Evolutionary conservation across 2,888 invertebrate species (phyloP).

Genomic region (Caenorhabditis sulstoni): DNA sequence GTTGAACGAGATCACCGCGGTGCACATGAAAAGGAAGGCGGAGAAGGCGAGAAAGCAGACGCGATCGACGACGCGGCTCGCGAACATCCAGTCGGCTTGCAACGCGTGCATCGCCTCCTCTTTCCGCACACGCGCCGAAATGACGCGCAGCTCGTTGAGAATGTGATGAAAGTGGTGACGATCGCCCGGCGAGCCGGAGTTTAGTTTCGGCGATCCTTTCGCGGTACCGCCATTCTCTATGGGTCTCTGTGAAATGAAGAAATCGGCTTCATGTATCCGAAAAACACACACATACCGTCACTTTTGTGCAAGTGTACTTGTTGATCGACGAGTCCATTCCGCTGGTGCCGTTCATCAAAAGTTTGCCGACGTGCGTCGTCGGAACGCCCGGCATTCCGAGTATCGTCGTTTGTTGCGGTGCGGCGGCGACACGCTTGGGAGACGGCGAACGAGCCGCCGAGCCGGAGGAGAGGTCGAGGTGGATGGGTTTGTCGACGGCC

Average conservation of each 20-base stretch:
- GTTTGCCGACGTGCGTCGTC: slow-evolving; percentile 30
- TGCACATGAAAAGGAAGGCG: slow-evolving; percentile 75
- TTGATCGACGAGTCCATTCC: slow-evolving; percentile 47
- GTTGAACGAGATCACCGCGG: slow-evolving; percentile 72
- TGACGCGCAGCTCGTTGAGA: slow-evolving; percentile 67
- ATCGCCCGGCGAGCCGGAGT: slow-evolving; percentile 28
- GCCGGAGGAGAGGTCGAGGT: slow-evolving; percentile 54
- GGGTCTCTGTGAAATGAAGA: slow-evolving; percentile 20
- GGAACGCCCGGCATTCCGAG: slow-evolving; percentile 39
- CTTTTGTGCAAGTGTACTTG: slow-evolving; percentile 52
- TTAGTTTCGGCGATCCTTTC: background rate
- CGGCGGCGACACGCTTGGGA: slow-evolving; percentile 15
- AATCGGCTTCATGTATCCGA: background rate
- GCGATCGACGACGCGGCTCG: slow-evolving; percentile 78
- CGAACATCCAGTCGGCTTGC: slow-evolving; percentile 79
- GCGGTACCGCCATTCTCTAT: slow-evolving; percentile 25
- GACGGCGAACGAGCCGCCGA: slow-evolving; percentile 18
- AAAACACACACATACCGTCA: slow-evolving; percentile 23
- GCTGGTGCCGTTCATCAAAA: slow-evolving; percentile 18
- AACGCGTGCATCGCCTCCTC: slow-evolving; percentile 78
- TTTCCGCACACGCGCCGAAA: slow-evolving; percentile 77
- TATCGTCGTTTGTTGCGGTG: slow-evolving; percentile 22
- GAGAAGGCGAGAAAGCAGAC: slow-evolving; percentile 78
- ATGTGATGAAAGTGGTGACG: slow-evolving; percentile 64
- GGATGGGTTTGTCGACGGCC: slow-evolving; percentile 52